These are phyloP conservation scores for Orgyia antiqua DNA, from an alignment of 2,888 invertebrate genomes.

Conservation along the genomic window DNA sequence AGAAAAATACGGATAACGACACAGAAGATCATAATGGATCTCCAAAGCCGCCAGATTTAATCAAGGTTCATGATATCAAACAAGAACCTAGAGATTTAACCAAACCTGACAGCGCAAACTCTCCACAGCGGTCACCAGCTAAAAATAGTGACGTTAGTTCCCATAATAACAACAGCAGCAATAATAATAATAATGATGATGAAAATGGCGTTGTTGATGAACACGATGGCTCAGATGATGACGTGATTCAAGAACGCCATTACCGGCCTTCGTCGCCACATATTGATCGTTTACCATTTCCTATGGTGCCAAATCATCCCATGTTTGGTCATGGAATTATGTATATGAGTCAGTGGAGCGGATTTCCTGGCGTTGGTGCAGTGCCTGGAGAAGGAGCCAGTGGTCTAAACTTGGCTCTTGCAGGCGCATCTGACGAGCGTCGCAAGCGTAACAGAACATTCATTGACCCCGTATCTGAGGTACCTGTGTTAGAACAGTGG, in stretches of 20 bases:
- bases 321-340: slow-evolving; percentile 94
- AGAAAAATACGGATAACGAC: slow-evolving; percentile 67
- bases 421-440: slow-evolving; percentile 87
- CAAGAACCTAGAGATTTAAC: slow-evolving; percentile 73
- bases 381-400: slow-evolving; percentile 78
- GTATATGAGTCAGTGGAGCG: slow-evolving; percentile 92
- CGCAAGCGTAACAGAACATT: slow-evolving; percentile 98
- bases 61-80: slow-evolving; percentile 76
- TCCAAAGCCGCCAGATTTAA: slow-evolving; percentile 72
- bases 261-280: slow-evolving; percentile 62
- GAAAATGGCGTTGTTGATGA: slow-evolving; percentile 70
- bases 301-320: slow-evolving; percentile 88
- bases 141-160: slow-evolving; percentile 75
- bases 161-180: slow-evolving; percentile 58
- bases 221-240: slow-evolving; percentile 74
- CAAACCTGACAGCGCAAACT: slow-evolving; percentile 52
- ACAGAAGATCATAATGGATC: slow-evolving; percentile 72
- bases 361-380: slow-evolving; percentile 72
- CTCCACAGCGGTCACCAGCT: slow-evolving; percentile 74
- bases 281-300: slow-evolving; percentile 80
- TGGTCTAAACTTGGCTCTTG: slow-evolving; percentile 81
- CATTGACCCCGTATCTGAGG: slow-evolving; percentile 99
- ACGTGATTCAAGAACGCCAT: slow-evolving; percentile 60
- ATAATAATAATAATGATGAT: slow-evolving; percentile 58
- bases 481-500: slow-evolving; percentile 96